Conservation (phyloP, 2,888 invertebrate species). For the Campoletis raptor region DNA sequence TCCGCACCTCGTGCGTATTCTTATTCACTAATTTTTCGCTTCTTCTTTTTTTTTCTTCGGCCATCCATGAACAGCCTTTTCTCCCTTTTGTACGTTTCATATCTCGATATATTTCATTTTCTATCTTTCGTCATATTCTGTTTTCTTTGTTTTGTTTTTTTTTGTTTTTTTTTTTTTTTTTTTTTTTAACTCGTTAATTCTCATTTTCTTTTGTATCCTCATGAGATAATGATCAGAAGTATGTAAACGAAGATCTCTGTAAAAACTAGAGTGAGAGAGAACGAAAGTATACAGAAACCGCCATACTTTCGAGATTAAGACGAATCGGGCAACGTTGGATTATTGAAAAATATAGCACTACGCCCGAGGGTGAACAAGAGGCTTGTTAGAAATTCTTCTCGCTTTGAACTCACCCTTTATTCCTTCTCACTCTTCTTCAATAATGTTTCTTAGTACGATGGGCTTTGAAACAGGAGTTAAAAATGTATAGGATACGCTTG, state of each 20-base stretch:
- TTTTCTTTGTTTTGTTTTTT: conserved; percentile 35
- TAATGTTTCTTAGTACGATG: conserved; percentile 63
- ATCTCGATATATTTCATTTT: conserved; percentile 11
- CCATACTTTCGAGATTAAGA: conserved; percentile 43
- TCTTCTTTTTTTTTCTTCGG: not conserved
- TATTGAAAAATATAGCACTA: conserved; percentile 74
- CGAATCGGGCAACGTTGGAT: conserved; percentile 72
- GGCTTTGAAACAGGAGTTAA: conserved; percentile 76
- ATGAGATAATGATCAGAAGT: conserved; percentile 46
- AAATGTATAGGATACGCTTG: conserved; percentile 77
- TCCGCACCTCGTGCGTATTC: conserved; percentile 18
- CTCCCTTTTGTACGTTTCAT: not conserved
- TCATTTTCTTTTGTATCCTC: conserved; percentile 22
- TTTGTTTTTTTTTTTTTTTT: conserved; percentile 39
- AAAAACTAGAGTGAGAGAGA: not conserved
- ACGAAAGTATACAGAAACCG: not conserved
- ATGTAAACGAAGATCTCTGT: conserved; percentile 47
- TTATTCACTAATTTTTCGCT: conserved; percentile 9
- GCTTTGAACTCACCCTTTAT: conserved; percentile 72
- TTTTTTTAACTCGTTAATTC: conserved; percentile 46
- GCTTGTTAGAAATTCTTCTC: conserved; percentile 76
- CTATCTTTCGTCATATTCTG: conserved; percentile 12
- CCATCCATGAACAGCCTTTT: conserved; percentile 9
- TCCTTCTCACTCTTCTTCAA: conserved; percentile 20
- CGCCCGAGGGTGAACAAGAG: conserved; percentile 69